phyloP scores from a whole-genome alignment of 2,888 invertebrate genomes.

The Diogma glabrata region DNA sequence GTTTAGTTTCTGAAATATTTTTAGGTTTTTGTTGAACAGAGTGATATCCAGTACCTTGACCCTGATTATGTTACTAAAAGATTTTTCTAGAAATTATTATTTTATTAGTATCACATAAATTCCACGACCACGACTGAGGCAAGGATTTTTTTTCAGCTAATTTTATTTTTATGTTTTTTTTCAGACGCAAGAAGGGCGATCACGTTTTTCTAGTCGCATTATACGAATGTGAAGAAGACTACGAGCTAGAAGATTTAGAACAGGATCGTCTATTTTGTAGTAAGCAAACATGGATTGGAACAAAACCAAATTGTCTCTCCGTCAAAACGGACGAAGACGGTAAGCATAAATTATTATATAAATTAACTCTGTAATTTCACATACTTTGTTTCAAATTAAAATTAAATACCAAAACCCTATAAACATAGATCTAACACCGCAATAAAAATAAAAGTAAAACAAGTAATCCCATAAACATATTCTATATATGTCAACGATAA shows the following conservation, averaged over 20 bases:
- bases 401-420: too few relatives aligned
- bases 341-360: neutral
- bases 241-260: conserved; percentile 37
- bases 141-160: too few relatives aligned
- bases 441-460: too few relatives aligned
- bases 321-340: conserved; percentile 14
- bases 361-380: neutral
- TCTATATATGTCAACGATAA: too few relatives aligned
- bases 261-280: conserved; percentile 45
- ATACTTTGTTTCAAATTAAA: too few relatives aligned
- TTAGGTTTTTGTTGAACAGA: too few relatives aligned
- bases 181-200: conserved; percentile 29
- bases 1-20: too few relatives aligned
- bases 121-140: neutral
- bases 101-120: neutral
- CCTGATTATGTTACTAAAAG: too few relatives aligned
- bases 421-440: too few relatives aligned
- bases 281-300: conserved; percentile 43
- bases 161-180: conserved; percentile 4
- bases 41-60: too few relatives aligned
- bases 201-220: conserved; percentile 44
- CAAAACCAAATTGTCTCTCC: conserved; percentile 39
- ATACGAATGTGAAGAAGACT: conserved; percentile 43
- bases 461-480: too few relatives aligned
- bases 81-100: too few relatives aligned